Evolutionary conservation across 2,113 vertebrate species (phyloP).

Genomic region (Neofelis nebulosa): DNA sequence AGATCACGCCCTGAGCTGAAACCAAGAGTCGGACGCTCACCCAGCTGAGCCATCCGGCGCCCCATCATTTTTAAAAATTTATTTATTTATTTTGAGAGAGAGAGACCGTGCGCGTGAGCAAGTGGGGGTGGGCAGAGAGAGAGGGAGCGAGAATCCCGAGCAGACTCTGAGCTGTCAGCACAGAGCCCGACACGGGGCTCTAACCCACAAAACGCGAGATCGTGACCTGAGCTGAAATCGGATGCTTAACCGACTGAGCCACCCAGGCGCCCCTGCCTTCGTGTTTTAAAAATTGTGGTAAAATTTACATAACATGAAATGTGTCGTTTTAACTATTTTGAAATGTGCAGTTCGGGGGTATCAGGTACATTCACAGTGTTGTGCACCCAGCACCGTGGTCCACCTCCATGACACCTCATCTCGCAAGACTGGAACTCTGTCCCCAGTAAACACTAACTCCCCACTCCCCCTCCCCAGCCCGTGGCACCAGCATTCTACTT

Average conservation of each 20-base stretch:
- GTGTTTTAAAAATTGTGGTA: too few species aligned
- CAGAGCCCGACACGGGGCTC: fast-evolving
- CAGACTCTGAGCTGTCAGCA: not conserved
- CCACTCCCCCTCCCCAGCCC: fast-evolving
- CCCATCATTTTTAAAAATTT: not conserved
- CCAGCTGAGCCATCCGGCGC: not conserved
- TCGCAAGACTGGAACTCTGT: not conserved
- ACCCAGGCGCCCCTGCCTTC: not conserved
- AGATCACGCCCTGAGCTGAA: not conserved
- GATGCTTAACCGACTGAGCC: not conserved
- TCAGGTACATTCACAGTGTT: not conserved
- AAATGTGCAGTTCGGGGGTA: not conserved
- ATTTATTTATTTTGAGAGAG: not conserved
- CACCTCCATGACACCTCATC: not conserved
- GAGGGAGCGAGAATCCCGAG: not conserved
- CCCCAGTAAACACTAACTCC: not conserved
- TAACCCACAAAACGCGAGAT: not conserved
- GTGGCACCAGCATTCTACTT: not conserved
- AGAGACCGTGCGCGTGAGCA: not conserved
- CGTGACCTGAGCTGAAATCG: not conserved
- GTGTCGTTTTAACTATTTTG: not conserved
- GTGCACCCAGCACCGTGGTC: not conserved
- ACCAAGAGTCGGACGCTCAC: not conserved
- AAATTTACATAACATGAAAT: too few species aligned
- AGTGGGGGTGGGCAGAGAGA: not conserved